Percentiles rank a stretch among this genome's conserved stretches.
phyloP scores from a whole-genome alignment of 2,113 vertebrate species.

The Amphilophus citrinellus region DNA sequence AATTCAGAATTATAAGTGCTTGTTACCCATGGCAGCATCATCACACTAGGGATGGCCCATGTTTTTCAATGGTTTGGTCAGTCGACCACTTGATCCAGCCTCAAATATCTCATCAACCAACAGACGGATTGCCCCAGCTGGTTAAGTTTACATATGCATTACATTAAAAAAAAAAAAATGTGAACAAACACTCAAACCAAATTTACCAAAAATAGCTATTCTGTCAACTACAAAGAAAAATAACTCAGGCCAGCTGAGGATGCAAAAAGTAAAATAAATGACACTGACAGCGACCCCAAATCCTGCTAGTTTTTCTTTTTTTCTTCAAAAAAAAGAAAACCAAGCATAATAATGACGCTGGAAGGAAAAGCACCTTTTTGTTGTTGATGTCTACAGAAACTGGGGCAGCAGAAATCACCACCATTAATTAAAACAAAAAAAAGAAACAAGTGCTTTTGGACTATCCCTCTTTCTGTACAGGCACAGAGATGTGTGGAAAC shows the following conservation, averaged over 20 bases:
- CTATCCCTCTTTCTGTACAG: not conserved
- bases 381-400: slow-evolving; percentile 1
- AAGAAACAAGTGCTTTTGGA: not conserved
- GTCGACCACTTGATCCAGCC: not conserved
- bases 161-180: not conserved
- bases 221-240: not conserved
- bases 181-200: not conserved
- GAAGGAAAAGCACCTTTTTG: not conserved
- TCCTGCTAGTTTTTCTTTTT: not conserved
- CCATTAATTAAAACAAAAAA: not conserved
- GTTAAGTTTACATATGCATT: not conserved
- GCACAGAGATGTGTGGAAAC: not conserved
- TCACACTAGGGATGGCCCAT: not conserved
- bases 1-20: not conserved
- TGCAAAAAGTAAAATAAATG: not conserved
- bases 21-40: not conserved
- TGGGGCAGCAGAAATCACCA: not conserved
- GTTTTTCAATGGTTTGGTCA: not conserved
- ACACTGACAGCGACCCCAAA: not conserved
- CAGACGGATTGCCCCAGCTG: not conserved
- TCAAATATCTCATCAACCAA: not conserved
- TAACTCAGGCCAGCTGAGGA: not conserved
- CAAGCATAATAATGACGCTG: not conserved
- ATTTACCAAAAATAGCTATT: not conserved
- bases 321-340: not conserved